Evolutionary conservation across 2,888 invertebrate genomes (phyloP).

Genomic region (Hecatera dysodea): DNA sequence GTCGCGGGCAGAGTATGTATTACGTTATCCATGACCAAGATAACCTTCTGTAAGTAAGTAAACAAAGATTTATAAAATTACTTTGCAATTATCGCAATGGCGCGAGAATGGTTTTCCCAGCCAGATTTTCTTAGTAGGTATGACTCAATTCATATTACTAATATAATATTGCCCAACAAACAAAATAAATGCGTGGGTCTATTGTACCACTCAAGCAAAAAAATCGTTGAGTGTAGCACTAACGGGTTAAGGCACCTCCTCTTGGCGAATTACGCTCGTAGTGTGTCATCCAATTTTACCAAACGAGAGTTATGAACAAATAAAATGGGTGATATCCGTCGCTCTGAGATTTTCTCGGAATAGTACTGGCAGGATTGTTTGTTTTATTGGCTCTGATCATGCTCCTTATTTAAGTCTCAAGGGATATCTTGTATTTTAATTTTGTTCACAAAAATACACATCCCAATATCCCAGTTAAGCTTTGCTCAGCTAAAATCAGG

Average conservation of each 20-base stretch:
- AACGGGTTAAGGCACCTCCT: slow-evolving; percentile 76
- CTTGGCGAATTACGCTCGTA: slow-evolving; percentile 73
- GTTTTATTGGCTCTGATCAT: slow-evolving; percentile 9
- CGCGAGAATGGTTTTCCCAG: neutral
- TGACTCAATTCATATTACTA: neutral
- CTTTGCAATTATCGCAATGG: neutral
- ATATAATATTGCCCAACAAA: slow-evolving; percentile 17
- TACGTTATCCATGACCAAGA: slow-evolving; percentile 2
- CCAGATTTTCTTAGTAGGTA: neutral
- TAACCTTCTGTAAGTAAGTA: neutral
- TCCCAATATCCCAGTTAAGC: neutral
- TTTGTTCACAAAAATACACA: too few relatives aligned
- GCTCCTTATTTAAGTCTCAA: slow-evolving; percentile 20
- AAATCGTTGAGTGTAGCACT: neutral
- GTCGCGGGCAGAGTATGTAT: too few relatives aligned
- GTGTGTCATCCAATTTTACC: slow-evolving; percentile 85
- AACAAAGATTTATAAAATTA: slow-evolving; percentile 1
- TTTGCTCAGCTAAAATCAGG: neutral
- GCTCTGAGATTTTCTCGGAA: slow-evolving; percentile 71
- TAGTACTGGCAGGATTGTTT: slow-evolving; percentile 17
- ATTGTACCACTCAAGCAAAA: slow-evolving; percentile 28
- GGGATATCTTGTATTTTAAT: neutral
- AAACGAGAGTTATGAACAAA: slow-evolving; percentile 67
- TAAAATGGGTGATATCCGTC: slow-evolving; percentile 67
- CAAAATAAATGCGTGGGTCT: slow-evolving; percentile 11